A percentile compares a stretch with the other conserved stretches of the same genome.
Evolutionary conservation across 2,113 vertebrate genomes (phyloP).

Genomic region (Crotalus tigris): DNA sequence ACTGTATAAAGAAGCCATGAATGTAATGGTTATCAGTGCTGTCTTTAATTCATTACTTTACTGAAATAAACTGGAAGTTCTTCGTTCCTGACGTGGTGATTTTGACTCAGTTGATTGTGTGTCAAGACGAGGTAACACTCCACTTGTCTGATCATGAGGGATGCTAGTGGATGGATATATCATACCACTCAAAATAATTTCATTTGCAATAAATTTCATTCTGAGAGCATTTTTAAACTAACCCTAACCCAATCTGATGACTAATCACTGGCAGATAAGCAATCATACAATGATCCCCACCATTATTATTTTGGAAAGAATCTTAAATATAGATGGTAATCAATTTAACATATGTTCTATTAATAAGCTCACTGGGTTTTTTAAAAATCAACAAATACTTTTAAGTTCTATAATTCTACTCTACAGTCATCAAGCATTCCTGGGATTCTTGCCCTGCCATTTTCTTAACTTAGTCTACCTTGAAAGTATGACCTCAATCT

Average conservation of each 20-base stretch:
- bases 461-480: background rate
- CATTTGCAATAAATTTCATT: background rate
- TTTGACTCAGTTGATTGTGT: too few relatives aligned
- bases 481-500: background rate
- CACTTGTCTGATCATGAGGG: background rate
- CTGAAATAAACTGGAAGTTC: too few relatives aligned
- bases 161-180: background rate
- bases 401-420: too few relatives aligned
- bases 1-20: too few relatives aligned
- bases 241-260: background rate
- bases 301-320: background rate
- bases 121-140: background rate
- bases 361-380: background rate
- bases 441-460: background rate
- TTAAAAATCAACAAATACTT: background rate
- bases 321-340: background rate
- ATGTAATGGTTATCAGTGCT: too few relatives aligned
- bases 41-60: too few relatives aligned
- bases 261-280: background rate
- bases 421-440: too few relatives aligned
- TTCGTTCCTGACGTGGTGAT: too few relatives aligned
- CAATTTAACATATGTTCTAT: background rate
- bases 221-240: background rate
- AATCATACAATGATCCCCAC: background rate
- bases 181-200: background rate